Evolutionary conservation across 2,797 vertebrate species (phyloP).

Genomic region (Xerus rutilus): DNA sequence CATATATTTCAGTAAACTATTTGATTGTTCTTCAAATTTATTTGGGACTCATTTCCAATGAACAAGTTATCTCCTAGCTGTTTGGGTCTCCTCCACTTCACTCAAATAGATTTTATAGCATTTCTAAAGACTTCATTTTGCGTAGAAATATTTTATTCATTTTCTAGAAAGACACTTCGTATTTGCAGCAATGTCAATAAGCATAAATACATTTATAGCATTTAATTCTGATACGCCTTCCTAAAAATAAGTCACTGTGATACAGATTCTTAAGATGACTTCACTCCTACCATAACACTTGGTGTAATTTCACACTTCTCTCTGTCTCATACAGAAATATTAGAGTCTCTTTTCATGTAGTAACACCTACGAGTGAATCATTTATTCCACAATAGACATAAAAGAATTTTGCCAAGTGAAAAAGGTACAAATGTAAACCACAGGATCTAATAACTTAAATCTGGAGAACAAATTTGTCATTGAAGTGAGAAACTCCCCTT

Average conservation of each 20-base stretch:
- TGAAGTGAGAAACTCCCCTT: neutral
- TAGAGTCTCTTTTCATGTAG: neutral
- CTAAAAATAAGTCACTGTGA: neutral
- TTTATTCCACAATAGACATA: neutral
- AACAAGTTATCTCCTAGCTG: neutral
- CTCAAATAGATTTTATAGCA: neutral
- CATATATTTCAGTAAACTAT: neutral
- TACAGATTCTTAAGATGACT: neutral
- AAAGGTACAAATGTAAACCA: neutral
- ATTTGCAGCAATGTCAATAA: neutral
- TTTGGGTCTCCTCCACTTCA: neutral
- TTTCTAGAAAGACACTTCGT: neutral
- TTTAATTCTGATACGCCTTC: neutral
- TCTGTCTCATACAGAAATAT: neutral
- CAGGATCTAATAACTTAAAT: neutral
- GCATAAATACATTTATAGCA: neutral
- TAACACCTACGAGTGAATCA: neutral
- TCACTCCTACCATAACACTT: neutral
- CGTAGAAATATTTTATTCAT: neutral
- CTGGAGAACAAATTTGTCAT: neutral
- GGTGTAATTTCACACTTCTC: constrained; percentile 4
- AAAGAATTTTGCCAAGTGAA: neutral
- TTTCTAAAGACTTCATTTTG: neutral
- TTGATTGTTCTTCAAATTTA: constrained; percentile 22
- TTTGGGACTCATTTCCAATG: neutral